Evolutionary conservation across 2,797 vertebrate species (phyloP), one percentile per base, ranked within the genome.

Genomic region (Rhabdophis nuchalis): DNA sequence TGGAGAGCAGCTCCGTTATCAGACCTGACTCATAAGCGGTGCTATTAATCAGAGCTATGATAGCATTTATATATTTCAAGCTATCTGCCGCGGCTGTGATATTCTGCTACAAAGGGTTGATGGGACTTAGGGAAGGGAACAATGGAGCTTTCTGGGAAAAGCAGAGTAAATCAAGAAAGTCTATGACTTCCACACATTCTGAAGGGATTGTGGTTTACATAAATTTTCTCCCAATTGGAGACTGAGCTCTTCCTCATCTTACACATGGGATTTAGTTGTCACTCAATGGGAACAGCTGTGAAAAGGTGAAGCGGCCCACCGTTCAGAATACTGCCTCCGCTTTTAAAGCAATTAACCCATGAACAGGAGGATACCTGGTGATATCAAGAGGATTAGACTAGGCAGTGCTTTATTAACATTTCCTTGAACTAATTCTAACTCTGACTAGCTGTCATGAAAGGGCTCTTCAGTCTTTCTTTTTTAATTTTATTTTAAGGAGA

Each of bases 11-110:
- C 98, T 97, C 98, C 97, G 98, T 99, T 99, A 99, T 99, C 99
- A 99, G 99, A 99, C 99, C 99, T 99, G 99, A 99, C 99, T 99
- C 99, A 99, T 99, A 99, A 99, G 99, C 99, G 98, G 98, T 98
- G 98, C 98, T 99, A 99, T 99, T 99, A 99, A 99, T 99, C 99
- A 99, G 98, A 98, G 98, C 99, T 98, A 99, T 99, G 99, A 99
- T 99, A 99, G 98, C 99, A 99, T 99, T 99, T 99, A 99, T 99
- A 99, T 99, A 99, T 99, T 99, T 99, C 98, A 98, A 99, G 99
- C 98, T 99, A 99, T 99, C 99, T 99, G 99, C 98, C 98, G 98
- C 98, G 97, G 98, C 99, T 99, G 98, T 99, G 99, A 99, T 99
- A 99, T 99, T 99, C 98, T 96, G 98, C 98, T 99, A 99, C 99